phyloP scores from a whole-genome alignment of 2,113 vertebrate genomes.

The Tragelaphus imberbis region DNA sequence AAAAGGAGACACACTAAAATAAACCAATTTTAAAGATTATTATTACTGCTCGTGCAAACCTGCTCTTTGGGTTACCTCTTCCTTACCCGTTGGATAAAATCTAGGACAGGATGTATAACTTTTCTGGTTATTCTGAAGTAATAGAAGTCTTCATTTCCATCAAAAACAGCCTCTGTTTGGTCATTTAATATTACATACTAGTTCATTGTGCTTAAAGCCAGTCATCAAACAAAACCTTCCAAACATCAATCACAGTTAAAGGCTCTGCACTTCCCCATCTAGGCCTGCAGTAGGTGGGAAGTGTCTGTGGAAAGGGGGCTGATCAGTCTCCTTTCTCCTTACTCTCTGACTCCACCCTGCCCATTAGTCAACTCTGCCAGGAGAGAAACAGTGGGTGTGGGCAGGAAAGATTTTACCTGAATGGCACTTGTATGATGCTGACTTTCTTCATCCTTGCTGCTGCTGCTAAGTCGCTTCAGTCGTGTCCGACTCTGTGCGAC shows the following conservation, averaged over 20 bases:
- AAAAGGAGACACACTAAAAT: neutral
- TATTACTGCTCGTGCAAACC: neutral
- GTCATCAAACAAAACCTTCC: neutral
- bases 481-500: too few species aligned
- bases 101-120: neutral
- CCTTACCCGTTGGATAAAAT: neutral
- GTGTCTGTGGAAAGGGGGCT: neutral
- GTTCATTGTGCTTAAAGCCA: neutral
- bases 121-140: neutral
- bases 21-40: neutral
- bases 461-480: too few species aligned
- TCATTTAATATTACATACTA: neutral
- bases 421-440: too few species aligned
- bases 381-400: neutral
- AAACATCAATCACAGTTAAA: neutral
- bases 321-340: neutral
- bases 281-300: neutral
- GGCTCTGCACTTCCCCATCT: neutral
- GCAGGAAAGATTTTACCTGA: neutral
- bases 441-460: neutral
- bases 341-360: neutral
- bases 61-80: neutral
- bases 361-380: neutral
- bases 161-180: neutral
- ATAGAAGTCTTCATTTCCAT: neutral